phyloP scores from a whole-genome alignment of 2,113 vertebrate genomes.

The Psephotus haematonotus region DNA sequence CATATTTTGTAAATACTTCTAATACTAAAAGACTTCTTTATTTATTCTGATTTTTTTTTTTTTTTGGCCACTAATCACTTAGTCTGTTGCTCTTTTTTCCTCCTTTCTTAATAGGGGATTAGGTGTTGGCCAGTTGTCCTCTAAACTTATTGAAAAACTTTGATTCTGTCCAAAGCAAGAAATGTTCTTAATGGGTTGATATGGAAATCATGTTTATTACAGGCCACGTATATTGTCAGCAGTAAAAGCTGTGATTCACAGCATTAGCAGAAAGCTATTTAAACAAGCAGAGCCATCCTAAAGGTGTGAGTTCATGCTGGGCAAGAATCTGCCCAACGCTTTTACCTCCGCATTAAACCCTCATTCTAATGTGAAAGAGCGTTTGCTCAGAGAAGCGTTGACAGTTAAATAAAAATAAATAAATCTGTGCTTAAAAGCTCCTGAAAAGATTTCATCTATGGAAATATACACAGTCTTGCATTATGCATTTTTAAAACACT shows the following conservation, averaged over 20 bases:
- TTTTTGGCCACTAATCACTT: neutral
- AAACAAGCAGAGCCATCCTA: neutral
- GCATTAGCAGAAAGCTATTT: neutral
- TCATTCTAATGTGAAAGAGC: neutral
- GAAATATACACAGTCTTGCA: neutral
- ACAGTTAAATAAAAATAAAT: neutral
- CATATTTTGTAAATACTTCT: neutral
- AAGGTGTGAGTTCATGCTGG: neutral
- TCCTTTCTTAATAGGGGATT: neutral
- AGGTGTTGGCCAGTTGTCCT: neutral
- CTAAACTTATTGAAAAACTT: neutral
- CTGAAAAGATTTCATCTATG: neutral
- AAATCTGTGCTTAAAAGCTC: neutral
- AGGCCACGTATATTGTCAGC: neutral
- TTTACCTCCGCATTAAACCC: neutral
- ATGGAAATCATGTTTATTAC: neutral
- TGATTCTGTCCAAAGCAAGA: neutral
- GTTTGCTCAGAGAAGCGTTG: neutral
- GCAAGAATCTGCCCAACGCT: neutral
- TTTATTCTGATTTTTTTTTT: neutral
- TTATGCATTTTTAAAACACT: neutral
- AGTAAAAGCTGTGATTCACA: neutral
- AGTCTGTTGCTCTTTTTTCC: neutral
- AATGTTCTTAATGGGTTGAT: neutral
- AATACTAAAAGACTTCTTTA: neutral